Evolutionary conservation across 1,140 invertebrate species (phyloP).

Genomic region (Brachystomella parvula): DNA sequence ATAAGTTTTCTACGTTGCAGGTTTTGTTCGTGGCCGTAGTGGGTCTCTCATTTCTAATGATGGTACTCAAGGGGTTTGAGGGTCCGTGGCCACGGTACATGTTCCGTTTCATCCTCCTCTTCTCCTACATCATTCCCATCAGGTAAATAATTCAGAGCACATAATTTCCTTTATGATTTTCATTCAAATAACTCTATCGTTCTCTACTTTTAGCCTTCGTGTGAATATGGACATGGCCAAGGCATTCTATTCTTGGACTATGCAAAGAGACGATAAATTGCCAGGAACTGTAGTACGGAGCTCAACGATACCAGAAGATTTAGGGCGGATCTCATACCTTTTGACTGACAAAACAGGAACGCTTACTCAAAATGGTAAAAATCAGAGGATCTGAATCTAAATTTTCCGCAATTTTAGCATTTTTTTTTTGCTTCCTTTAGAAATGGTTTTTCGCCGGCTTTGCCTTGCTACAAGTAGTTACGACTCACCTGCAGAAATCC

Average conservation of each 20-base stretch:
- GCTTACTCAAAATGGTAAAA: slow-evolving; percentile 84
- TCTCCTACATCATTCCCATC: slow-evolving; percentile 99
- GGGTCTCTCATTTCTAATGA: slow-evolving; percentile 85
- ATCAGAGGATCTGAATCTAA: neutral
- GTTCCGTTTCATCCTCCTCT: slow-evolving; percentile 92
- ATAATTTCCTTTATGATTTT: slow-evolving; percentile 1
- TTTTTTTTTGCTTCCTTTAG: neutral
- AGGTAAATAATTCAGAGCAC: slow-evolving; percentile 51
- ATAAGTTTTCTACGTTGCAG: slow-evolving; percentile 28
- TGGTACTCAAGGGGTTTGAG: slow-evolving; percentile 86
- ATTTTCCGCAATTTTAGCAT: neutral
- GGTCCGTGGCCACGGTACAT: slow-evolving; percentile 95
- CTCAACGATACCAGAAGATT: slow-evolving; percentile 96
- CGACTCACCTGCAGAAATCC: slow-evolving; percentile 20
- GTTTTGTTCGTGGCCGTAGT: slow-evolving; percentile 87
- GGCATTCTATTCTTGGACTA: slow-evolving; percentile 93
- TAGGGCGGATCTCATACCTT: slow-evolving; percentile 91
- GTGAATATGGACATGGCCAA: slow-evolving; percentile 99
- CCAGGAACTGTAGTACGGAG: slow-evolving; percentile 93
- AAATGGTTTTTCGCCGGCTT: slow-evolving; percentile 91
- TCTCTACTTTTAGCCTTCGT: slow-evolving; percentile 55
- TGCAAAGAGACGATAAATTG: slow-evolving; percentile 87
- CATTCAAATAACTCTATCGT: slow-evolving; percentile 9
- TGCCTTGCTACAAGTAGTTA: slow-evolving; percentile 66
- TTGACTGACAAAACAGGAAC: slow-evolving; percentile 98